A percentile compares a stretch with the other conserved stretches of the same genome.
Conservation (phyloP, 2,888 invertebrate genomes). For the Gandaritis pyraliata region DNA sequence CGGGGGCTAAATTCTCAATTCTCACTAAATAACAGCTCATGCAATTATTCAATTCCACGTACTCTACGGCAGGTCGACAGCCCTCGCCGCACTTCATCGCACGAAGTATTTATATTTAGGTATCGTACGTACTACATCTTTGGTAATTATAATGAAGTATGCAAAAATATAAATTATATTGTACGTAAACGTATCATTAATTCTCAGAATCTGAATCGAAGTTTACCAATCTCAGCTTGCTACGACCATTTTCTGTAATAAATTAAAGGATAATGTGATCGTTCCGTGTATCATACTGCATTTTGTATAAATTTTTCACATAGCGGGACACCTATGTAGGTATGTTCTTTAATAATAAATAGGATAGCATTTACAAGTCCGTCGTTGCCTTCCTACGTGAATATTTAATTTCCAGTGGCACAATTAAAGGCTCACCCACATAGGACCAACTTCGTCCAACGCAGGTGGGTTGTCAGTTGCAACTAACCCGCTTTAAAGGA, state of each 20-base stretch:
- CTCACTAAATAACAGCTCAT: constrained; percentile 56
- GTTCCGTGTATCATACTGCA: too few species aligned
- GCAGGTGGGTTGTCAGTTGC: constrained; percentile 50
- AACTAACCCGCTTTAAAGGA: constrained; percentile 44
- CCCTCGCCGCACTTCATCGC: constrained; percentile 27
- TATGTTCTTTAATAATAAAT: background rate
- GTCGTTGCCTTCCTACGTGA: constrained; percentile 38
- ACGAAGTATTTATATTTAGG: constrained; percentile 19
- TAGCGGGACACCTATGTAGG: constrained; percentile 15
- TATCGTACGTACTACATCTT: constrained; percentile 13
- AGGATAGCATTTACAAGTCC: constrained; percentile 29
- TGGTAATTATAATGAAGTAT: constrained; percentile 1
- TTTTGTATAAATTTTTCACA: background rate
- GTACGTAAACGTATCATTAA: background rate
- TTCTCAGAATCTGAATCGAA: constrained; percentile 9
- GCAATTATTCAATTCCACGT: constrained; percentile 60
- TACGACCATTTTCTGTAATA: background rate
- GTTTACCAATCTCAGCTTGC: constrained; percentile 5
- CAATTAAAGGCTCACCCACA: constrained; percentile 53
- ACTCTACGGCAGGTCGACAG: constrained; percentile 46
- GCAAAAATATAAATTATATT: constrained; percentile 12
- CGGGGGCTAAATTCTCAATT: constrained; percentile 49
- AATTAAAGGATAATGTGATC: background rate
- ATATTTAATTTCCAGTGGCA: constrained; percentile 44
- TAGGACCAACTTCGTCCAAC: constrained; percentile 46